Evolutionary conservation across 2,113 vertebrate species (phyloP).

Genomic region (Aplodontia rufa): DNA sequence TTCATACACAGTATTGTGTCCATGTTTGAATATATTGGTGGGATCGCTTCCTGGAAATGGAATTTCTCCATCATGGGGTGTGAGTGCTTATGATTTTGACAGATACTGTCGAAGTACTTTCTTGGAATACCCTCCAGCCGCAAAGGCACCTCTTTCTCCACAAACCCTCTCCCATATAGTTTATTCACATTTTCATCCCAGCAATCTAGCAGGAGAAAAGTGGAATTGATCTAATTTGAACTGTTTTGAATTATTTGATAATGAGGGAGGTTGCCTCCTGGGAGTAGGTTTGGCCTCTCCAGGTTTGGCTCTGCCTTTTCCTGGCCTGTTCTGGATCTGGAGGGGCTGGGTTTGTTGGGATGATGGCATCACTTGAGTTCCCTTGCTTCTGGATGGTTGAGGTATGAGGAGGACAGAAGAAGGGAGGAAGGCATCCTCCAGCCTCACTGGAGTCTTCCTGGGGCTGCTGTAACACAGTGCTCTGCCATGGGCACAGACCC

Average conservation of each 20-base stretch:
- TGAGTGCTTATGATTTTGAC: neutral
- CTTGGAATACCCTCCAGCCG: neutral
- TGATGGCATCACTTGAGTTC: rapidly evolving
- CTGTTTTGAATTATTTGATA: neutral
- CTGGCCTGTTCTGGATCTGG: neutral
- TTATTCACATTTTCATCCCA: neutral
- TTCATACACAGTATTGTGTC: neutral
- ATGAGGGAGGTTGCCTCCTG: neutral
- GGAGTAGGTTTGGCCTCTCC: neutral
- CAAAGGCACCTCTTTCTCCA: neutral
- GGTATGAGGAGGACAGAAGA: neutral
- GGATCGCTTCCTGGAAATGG: neutral
- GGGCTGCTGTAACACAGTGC: rapidly evolving
- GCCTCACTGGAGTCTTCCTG: neutral
- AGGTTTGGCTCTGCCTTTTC: neutral
- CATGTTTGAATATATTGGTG: neutral
- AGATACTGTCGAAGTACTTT: neutral
- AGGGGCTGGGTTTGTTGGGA: neutral
- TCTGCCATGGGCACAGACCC: neutral
- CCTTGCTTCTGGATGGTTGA: neutral
- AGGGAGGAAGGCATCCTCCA: neutral
- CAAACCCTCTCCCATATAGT: too few species aligned
- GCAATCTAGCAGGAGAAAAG: neutral
- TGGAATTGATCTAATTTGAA: neutral
- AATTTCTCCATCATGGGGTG: neutral